Evolutionary conservation across 1,140 invertebrate species (phyloP).

Genomic region (Scaptomyza montana): DNA sequence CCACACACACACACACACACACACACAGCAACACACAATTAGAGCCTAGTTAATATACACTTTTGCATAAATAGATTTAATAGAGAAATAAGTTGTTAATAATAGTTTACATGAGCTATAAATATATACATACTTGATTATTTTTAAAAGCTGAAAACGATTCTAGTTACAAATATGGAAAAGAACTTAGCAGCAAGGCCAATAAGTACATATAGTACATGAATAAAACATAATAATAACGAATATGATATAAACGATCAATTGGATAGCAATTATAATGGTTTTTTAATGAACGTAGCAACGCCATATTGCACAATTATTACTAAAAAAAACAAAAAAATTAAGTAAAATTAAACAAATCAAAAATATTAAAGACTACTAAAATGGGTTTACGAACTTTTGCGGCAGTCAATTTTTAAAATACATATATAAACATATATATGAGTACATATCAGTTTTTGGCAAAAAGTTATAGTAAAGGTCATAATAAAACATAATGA

Average conservation of each 20-base stretch:
- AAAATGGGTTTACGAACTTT: conserved; percentile 35
- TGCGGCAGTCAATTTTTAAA: conserved; percentile 60
- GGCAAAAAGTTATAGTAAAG: conserved; percentile 35
- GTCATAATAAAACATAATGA: conserved; percentile 57
- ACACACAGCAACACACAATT: conserved; percentile 30
- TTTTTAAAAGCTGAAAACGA: conserved; percentile 65
- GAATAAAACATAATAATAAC: conserved; percentile 38
- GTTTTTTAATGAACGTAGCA: conserved; percentile 70
- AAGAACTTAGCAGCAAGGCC: conserved; percentile 52
- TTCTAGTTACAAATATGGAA: conserved; percentile 48
- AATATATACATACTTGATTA: conserved; percentile 22
- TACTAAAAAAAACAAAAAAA: conserved; percentile 2
- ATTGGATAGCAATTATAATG: conserved; percentile 75
- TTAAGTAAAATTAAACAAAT: background rate
- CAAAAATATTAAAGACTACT: conserved; percentile 18
- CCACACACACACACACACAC: conserved; percentile 14
- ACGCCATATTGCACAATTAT: conserved; percentile 69
- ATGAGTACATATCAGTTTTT: conserved; percentile 79
- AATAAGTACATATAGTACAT: conserved; percentile 58
- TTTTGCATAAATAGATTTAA: conserved; percentile 67
- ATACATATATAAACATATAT: conserved; percentile 33
- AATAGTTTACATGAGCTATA: conserved; percentile 55
- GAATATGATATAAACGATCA: conserved; percentile 28
- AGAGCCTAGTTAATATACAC: conserved; percentile 64
- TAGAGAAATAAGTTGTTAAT: conserved; percentile 70